phyloP scores from a whole-genome alignment of 1,140 invertebrate genomes.

The Dufourea novaeangliae region DNA sequence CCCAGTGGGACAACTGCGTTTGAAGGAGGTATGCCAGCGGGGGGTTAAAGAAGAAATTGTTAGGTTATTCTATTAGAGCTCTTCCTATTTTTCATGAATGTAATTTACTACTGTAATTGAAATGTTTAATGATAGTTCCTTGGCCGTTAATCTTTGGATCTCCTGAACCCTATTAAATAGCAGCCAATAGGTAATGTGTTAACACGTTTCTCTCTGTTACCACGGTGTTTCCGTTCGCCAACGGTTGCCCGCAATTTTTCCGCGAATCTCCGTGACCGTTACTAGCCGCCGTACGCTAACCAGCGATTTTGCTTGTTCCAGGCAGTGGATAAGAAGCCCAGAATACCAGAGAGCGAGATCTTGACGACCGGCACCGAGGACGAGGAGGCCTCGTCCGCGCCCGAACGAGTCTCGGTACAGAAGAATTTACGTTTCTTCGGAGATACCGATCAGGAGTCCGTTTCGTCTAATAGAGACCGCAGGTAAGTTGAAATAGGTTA shows the following conservation, averaged over 20 bases:
- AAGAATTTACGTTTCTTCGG: conserved; percentile 91
- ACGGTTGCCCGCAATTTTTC: neutral
- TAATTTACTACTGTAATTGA: too few relatives aligned
- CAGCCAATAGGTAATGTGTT: too few relatives aligned
- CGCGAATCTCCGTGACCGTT: neutral
- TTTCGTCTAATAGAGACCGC: conserved; percentile 78
- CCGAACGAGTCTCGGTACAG: conserved; percentile 77
- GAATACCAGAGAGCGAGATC: conserved; percentile 79
- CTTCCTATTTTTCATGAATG: too few relatives aligned
- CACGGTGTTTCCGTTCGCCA: neutral
- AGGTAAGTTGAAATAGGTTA: conserved; percentile 64
- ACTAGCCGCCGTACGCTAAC: neutral
- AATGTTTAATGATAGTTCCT: too few relatives aligned
- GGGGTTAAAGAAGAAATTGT: too few relatives aligned
- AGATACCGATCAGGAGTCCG: conserved; percentile 89
- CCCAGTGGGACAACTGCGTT: too few relatives aligned
- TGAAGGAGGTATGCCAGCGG: too few relatives aligned
- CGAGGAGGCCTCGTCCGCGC: conserved; percentile 76
- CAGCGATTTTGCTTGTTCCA: conserved; percentile 55
- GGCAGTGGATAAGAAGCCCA: conserved; percentile 76
- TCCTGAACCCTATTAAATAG: too few relatives aligned
- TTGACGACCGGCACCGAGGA: conserved; percentile 80
- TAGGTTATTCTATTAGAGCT: too few relatives aligned
- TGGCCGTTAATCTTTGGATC: too few relatives aligned
- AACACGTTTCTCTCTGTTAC: neutral